Evolutionary conservation across 2,797 vertebrate species (phyloP).

Genomic region (Taenioides sp.): DNA sequence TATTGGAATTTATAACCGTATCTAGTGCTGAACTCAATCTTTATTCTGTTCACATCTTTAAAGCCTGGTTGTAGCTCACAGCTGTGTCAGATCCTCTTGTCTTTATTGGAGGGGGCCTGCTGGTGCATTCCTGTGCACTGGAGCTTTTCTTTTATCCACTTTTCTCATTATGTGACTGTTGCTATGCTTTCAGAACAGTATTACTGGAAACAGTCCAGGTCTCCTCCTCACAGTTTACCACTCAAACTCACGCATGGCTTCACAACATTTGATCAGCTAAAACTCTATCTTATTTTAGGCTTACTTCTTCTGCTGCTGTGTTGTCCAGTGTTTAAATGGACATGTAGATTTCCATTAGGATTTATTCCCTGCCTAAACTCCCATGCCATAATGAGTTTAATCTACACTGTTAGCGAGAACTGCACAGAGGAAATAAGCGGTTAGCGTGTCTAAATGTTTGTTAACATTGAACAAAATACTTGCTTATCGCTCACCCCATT

Average conservation of each 20-base stretch:
- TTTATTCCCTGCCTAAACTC: conserved; percentile 8
- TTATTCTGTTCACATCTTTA: conserved; percentile 9
- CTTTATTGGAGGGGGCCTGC: conserved; percentile 13
- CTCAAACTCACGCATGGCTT: conserved; percentile 28
- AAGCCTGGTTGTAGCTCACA: conserved; percentile 20
- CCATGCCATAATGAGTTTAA: conserved; percentile 48
- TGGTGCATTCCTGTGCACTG: conserved; percentile 18
- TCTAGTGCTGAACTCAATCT: background rate
- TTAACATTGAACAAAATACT: conserved; percentile 54
- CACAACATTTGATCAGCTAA: conserved; percentile 20
- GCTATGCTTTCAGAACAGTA: conserved; percentile 19
- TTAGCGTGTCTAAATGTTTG: conserved; percentile 54
- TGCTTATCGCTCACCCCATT: background rate
- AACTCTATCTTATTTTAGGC: conserved; percentile 11
- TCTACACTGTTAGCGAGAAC: conserved; percentile 11
- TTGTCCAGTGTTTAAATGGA: conserved; percentile 11
- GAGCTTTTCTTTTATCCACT: conserved; percentile 10
- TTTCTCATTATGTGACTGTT: conserved; percentile 14
- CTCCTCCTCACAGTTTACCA: conserved; percentile 30
- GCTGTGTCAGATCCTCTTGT: conserved; percentile 19
- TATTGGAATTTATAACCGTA: background rate
- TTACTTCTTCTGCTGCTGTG: conserved; percentile 13
- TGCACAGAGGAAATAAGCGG: conserved; percentile 59
- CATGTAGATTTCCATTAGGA: conserved; percentile 33
- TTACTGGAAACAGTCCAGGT: conserved; percentile 45